A percentile compares a stretch with the other conserved stretches of the same genome.
Evolutionary conservation across 2,797 vertebrate genomes (phyloP).

Genomic region (Selene dorsalis): DNA sequence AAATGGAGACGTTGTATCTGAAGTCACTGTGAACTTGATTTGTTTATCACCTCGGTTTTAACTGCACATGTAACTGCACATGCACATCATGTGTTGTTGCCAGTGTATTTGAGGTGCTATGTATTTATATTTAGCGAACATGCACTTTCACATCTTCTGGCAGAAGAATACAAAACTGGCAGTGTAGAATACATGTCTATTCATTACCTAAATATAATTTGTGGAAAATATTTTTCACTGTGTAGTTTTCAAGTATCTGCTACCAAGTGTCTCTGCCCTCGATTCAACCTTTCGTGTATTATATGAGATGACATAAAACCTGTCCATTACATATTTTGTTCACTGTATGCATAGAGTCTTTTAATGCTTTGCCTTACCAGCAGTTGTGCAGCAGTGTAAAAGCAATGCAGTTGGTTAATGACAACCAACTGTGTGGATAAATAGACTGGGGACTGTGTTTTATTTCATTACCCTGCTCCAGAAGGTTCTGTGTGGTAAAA

Average conservation of each 20-base stretch:
- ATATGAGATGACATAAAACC: not conserved
- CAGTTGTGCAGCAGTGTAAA: not conserved
- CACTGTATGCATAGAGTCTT: not conserved
- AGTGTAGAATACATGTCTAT: not conserved
- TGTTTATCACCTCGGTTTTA: slow-evolving; percentile 5
- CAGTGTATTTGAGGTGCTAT: not conserved
- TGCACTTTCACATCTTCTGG: not conserved
- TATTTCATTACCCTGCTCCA: slow-evolving; percentile 51
- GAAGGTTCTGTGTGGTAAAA: slow-evolving; percentile 48
- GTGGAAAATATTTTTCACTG: not conserved
- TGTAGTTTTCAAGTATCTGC: too few relatives aligned
- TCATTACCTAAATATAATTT: not conserved
- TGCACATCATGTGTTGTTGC: slow-evolving; percentile 23
- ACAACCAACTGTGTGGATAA: slow-evolving; percentile 20
- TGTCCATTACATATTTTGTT: not conserved
- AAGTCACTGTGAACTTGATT: not conserved
- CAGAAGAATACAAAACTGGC: not conserved
- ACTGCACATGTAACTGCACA: slow-evolving; percentile 28
- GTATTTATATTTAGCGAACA: slow-evolving; percentile 12
- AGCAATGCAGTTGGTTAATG: slow-evolving; percentile 24
- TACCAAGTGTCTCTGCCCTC: too few relatives aligned
- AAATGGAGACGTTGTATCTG: not conserved
- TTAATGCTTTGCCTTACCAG: not conserved
- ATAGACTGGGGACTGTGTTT: slow-evolving; percentile 33
- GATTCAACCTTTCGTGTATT: not conserved